A percentile compares a stretch with the other conserved stretches of the same genome.
Evolutionary conservation across 2,888 invertebrate genomes (phyloP).

Genomic region (Mimumesa dahlbomi): DNA sequence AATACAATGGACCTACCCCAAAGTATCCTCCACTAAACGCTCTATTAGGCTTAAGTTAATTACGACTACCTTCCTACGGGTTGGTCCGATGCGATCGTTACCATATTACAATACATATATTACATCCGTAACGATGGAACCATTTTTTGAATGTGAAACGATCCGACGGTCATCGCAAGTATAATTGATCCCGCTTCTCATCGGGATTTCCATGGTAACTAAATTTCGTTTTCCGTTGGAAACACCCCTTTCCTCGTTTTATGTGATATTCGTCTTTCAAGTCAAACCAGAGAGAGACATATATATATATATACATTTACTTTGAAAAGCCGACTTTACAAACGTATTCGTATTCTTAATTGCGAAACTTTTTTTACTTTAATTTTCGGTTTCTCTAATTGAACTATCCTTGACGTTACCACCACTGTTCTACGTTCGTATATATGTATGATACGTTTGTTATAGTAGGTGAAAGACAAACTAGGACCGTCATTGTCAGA

Average conservation of each 20-base stretch:
- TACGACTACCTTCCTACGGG: slow-evolving; percentile 65
- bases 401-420: too few species aligned
- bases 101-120: slow-evolving; percentile 65
- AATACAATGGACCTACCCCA: slow-evolving; percentile 69
- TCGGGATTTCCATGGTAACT: slow-evolving; percentile 5
- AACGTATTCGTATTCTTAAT: too few species aligned
- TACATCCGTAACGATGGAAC: slow-evolving; percentile 53
- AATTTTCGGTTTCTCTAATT: too few species aligned
- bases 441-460: too few species aligned
- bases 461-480: too few species aligned
- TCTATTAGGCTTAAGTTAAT: slow-evolving; percentile 75
- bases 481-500: slow-evolving; percentile 2
- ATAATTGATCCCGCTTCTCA: slow-evolving; percentile 27
- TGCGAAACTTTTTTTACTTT: too few species aligned
- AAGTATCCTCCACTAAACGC: slow-evolving; percentile 69
- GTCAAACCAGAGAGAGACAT: too few species aligned
- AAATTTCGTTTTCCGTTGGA: slow-evolving; percentile 5
- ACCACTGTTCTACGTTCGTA: too few species aligned
- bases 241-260: background rate
- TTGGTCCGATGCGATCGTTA: slow-evolving; percentile 59
- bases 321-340: too few species aligned
- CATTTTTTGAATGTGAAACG: slow-evolving; percentile 43
- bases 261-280: background rate
- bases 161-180: slow-evolving; percentile 8
- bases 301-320: too few species aligned